phyloP scores from a whole-genome alignment of 1,140 invertebrate genomes.

The Gonioctena quinquepunctata region DNA sequence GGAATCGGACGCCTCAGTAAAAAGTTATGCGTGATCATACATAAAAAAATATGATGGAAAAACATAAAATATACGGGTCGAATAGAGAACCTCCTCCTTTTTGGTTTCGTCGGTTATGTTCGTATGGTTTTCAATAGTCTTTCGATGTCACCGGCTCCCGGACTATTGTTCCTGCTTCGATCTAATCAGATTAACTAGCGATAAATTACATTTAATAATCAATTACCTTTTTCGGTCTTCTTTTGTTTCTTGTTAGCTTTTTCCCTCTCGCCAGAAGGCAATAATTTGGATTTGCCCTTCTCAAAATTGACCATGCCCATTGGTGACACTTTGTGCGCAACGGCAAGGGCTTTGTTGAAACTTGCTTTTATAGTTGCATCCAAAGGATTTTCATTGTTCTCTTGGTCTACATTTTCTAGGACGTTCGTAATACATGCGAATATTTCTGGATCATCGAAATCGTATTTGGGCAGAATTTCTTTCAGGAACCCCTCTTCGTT shows the following conservation, averaged over 20 bases:
- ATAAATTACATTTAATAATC: too few relatives aligned
- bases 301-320: background rate
- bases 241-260: conserved; percentile 11
- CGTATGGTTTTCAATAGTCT: too few relatives aligned
- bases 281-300: background rate
- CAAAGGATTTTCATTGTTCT: background rate
- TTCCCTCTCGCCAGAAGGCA: background rate
- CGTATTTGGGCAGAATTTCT: background rate
- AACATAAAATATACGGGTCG: too few relatives aligned
- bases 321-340: background rate
- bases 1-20: too few relatives aligned
- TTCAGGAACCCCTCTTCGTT: background rate
- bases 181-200: too few relatives aligned
- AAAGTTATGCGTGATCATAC: too few relatives aligned
- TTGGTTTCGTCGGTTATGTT: too few relatives aligned
- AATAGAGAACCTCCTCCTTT: too few relatives aligned
- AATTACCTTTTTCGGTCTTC: conserved; percentile 7
- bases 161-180: too few relatives aligned
- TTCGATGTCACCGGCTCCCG: too few relatives aligned
- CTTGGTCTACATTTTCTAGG: background rate
- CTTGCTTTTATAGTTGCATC: background rate
- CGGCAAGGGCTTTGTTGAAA: background rate
- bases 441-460: background rate
- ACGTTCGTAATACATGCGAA: background rate
- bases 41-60: too few relatives aligned